Conservation (phyloP, 1,140 invertebrate genomes). For the Lycorma delicatula region DNA sequence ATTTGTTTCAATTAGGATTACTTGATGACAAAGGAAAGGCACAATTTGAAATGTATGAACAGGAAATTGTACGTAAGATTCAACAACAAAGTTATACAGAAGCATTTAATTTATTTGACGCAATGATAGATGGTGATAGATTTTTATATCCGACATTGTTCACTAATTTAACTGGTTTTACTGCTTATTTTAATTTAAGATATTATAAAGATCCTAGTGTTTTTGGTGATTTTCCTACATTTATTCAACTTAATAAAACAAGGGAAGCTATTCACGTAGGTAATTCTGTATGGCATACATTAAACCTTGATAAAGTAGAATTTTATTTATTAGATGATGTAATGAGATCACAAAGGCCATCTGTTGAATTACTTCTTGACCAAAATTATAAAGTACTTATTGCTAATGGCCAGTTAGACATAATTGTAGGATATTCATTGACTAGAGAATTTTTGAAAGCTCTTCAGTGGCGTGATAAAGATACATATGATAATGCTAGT, state of each 20-base stretch:
- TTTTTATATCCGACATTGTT: constrained; percentile 39
- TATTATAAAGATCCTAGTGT: constrained; percentile 26
- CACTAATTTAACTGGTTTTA: constrained; percentile 67
- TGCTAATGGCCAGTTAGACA: constrained; percentile 69
- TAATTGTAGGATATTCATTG: constrained; percentile 70
- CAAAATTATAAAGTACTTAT: constrained; percentile 55
- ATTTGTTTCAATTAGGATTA: constrained; percentile 54
- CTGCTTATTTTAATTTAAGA: constrained; percentile 73
- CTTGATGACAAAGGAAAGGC: constrained; percentile 42
- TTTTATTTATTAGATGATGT: constrained; percentile 63
- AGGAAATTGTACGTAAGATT: constrained; percentile 14
- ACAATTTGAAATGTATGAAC: constrained; percentile 6
- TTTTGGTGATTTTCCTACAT: constrained; percentile 39
- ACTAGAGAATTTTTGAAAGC: constrained; percentile 58
- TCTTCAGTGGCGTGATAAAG: constrained; percentile 36
- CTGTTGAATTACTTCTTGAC: constrained; percentile 57
- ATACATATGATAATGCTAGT: constrained; percentile 34
- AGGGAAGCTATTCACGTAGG: constrained; percentile 76
- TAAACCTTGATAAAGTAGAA: constrained; percentile 51
- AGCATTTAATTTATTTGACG: constrained; percentile 19
- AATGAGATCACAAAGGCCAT: constrained; percentile 70
- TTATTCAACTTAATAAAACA: constrained; percentile 48
- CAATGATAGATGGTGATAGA: constrained; percentile 18
- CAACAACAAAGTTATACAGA: constrained; percentile 12
- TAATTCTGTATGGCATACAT: constrained; percentile 43